phyloP scores from a whole-genome alignment of 2,888 invertebrate genomes.

The Torymus texanus region DNA sequence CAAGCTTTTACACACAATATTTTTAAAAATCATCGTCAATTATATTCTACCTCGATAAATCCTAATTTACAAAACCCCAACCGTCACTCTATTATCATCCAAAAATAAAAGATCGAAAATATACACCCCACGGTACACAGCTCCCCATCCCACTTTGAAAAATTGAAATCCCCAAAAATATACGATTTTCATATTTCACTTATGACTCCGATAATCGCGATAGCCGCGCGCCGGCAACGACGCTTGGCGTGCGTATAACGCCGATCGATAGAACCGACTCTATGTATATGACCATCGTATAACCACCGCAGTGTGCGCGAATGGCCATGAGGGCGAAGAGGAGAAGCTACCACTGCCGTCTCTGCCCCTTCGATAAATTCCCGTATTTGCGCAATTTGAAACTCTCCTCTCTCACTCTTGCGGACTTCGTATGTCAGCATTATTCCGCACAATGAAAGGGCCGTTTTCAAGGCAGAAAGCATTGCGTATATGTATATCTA shows the following conservation, averaged over 20 bases:
- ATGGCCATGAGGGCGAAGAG: no score
- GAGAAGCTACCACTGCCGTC: neutral
- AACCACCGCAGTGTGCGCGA: no score
- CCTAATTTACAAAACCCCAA: no score
- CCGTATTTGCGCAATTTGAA: constrained; percentile 55
- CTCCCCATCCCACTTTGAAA: neutral
- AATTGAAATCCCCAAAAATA: neutral
- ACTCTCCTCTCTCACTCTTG: constrained; percentile 36
- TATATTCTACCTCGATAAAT: no score
- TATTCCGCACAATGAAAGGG: constrained; percentile 56
- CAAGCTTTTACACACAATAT: no score
- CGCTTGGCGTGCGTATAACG: no score
- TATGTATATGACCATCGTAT: no score
- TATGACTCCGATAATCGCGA: constrained; percentile 37
- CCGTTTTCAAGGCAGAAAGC: constrained; percentile 32
- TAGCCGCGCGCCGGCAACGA: neutral
- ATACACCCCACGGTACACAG: no score
- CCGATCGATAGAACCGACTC: constrained; percentile 32
- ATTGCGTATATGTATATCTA: no score
- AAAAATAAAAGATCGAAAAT: no score
- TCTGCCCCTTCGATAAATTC: constrained; percentile 47
- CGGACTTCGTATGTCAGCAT: constrained; percentile 55
- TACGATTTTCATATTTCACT: constrained; percentile 45
- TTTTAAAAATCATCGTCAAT: no score
- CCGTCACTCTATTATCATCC: no score